phyloP scores from a whole-genome alignment of 1,140 invertebrate species.

The Coptotermes formosanus region DNA sequence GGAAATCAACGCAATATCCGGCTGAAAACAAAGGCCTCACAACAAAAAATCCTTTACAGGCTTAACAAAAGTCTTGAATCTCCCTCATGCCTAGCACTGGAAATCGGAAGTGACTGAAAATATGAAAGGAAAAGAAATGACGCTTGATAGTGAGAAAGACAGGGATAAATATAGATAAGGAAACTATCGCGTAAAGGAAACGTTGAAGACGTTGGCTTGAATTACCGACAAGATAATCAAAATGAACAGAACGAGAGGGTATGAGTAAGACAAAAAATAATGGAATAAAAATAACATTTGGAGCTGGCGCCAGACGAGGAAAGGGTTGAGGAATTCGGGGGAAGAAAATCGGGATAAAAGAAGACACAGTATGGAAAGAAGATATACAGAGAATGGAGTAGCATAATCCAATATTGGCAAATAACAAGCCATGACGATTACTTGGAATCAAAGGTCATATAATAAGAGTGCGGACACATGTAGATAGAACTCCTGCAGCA shows the following conservation, averaged over 20 bases:
- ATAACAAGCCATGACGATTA: slow-evolving; percentile 3
- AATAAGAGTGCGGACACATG: not conserved
- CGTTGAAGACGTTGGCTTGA: not conserved
- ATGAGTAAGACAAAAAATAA: not conserved
- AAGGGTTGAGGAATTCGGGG: no score
- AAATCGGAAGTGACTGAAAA: not conserved
- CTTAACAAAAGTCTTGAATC: not conserved
- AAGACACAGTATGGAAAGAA: not conserved
- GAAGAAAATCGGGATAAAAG: no score
- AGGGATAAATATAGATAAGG: not conserved
- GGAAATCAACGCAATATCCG: no score
- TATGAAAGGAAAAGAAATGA: not conserved
- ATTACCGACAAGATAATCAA: slow-evolving; percentile 19
- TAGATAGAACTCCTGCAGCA: not conserved
- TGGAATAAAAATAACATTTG: not conserved
- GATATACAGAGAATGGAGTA: not conserved
- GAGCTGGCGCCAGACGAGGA: not conserved
- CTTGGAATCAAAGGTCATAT: not conserved
- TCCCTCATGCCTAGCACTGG: no score
- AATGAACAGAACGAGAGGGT: not conserved
- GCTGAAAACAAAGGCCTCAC: no score
- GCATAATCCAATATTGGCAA: not conserved
- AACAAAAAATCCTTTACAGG: not conserved
- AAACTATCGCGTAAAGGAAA: not conserved
- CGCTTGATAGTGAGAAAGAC: not conserved